Conservation (phyloP, 2,797 vertebrate genomes). For the Toxotes lorentzi region DNA sequence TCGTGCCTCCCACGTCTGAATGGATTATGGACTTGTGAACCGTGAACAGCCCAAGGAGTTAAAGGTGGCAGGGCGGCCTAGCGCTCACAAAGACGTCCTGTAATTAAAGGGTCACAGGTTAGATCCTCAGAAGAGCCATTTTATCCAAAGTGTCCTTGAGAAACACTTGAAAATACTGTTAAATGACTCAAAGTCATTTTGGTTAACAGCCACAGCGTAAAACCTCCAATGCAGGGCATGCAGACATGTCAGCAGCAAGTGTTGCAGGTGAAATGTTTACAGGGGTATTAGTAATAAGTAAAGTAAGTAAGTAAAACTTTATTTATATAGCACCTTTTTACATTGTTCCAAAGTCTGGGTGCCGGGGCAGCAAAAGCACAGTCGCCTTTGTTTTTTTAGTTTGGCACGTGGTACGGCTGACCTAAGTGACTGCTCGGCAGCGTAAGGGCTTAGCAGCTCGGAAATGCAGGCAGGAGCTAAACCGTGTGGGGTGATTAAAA, state of each 20-base stretch:
- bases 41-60: conserved; percentile 47
- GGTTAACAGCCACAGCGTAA: background rate
- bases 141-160: conserved; percentile 33
- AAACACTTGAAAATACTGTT: conserved; percentile 33
- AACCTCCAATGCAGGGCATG: background rate
- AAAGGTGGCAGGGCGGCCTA: conserved; percentile 28
- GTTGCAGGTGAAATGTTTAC: background rate
- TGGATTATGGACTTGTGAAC: conserved; percentile 51
- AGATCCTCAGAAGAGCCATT: conserved; percentile 2
- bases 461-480: too few species aligned
- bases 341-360: too few species aligned
- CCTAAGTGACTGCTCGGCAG: too few species aligned
- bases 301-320: too few species aligned
- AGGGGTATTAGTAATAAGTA: background rate
- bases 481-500: too few species aligned
- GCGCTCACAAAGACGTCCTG: conserved; percentile 32
- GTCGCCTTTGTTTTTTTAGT: too few species aligned
- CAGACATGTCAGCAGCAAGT: background rate
- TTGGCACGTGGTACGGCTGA: too few species aligned
- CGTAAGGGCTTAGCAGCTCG: too few species aligned
- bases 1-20: conserved; percentile 39
- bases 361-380: too few species aligned
- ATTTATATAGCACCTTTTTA: too few species aligned
- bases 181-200: conserved; percentile 14
- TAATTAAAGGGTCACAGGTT: conserved; percentile 60